A percentile compares a stretch with the other conserved stretches of the same genome.
These are phyloP conservation scores for Sceloporus tristichus DNA, from an alignment of 2,113 vertebrate species.

Conservation along the genomic window DNA sequence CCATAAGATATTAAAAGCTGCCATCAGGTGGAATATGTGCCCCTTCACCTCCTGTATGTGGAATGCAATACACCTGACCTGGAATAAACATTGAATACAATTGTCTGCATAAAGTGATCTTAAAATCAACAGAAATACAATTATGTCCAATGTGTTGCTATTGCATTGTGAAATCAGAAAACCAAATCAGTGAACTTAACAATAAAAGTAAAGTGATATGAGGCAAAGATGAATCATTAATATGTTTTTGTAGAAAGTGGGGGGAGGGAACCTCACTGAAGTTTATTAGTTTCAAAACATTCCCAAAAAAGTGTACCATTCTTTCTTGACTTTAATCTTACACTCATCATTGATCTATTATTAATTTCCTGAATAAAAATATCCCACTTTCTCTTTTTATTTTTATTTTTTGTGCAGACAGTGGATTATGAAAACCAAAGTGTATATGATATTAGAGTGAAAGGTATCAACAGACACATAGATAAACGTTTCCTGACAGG, in stretches of 20 bases:
- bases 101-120: background rate
- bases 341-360: background rate
- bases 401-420: constrained; percentile 71
- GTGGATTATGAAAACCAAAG: constrained; percentile 89
- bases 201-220: background rate
- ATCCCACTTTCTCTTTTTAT: constrained; percentile 5
- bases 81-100: background rate
- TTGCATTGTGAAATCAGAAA: background rate
- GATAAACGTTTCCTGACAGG: constrained; percentile 77
- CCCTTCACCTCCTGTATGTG: too few species aligned
- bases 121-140: background rate
- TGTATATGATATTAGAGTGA: constrained; percentile 81
- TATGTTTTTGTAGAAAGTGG: background rate
- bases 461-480: constrained; percentile 82
- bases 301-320: accelerated
- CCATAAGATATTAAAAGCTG: too few species aligned
- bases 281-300: background rate
- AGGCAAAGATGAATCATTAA: background rate
- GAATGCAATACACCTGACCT: too few species aligned
- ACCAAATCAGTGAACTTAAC: background rate
- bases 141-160: background rate
- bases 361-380: constrained; percentile 23
- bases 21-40: too few species aligned
- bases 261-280: background rate
- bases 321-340: constrained; percentile 34